Base-by-base conservation (phyloP, 1,140 invertebrate species). In the Ceratoteleas bidentatus region DNA sequence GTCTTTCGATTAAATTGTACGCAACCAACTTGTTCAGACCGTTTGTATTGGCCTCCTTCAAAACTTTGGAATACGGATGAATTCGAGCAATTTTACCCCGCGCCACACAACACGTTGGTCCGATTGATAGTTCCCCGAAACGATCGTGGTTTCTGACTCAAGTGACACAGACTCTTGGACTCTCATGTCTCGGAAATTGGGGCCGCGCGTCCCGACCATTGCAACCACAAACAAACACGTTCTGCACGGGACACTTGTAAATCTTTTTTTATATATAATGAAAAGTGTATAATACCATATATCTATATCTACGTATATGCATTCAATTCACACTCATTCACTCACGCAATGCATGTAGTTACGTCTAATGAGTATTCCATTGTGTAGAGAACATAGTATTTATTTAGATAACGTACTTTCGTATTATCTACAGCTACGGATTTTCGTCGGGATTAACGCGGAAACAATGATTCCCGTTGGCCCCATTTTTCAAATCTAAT, bases 341-440 rank as follows among this genome's bases (percentile, higher is more conserved):
- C 61, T 70, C 61, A 72, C 70, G 66, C 65, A 73, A 66, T 79
- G 70, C 75, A 81, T 80, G 77, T 83, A 81, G 57, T 83, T 81
- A 68, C 66, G 78, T 81, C 70, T 83, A 81, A 84, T 81, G 68
- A 89, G 83, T 89, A 89, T 89, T 89, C 83, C 86, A 88, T 78
- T 88, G 81, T 88, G 81, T 89, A 88, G 85, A 83, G 81, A 83
- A 56, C 57, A 88, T 90, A 89, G 86, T 89, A 89, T 89, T 90
- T 88, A 89, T 90, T 90, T 87, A 86, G 73, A 84, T 83, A 82
- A 84, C 75, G 58, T 85, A 81, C 49, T 82, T 84, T 84, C 62
- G 75, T 76, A 79, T 85, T 81, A 62, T 76, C 76, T 77, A 69
- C 76, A 68, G 65, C 74, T 77, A 68, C 64, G 69, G 52, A 54